A percentile compares a stretch with the other conserved stretches of the same genome.
Evolutionary conservation across 2,113 vertebrate genomes (phyloP).

Genomic region (Aptenodytes patagonicus): DNA sequence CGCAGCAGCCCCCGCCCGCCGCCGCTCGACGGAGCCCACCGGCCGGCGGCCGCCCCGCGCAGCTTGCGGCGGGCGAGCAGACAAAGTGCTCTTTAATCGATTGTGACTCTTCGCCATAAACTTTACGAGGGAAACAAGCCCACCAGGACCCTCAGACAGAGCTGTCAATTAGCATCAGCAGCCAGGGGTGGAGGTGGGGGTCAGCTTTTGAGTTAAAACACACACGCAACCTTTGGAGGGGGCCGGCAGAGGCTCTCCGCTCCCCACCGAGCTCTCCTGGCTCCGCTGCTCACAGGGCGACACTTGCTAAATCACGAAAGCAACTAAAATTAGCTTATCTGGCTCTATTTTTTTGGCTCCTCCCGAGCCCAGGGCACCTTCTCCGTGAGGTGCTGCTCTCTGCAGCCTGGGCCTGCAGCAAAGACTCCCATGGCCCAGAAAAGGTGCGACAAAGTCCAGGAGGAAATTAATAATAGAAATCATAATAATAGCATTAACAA

Average conservation of each 20-base stretch:
- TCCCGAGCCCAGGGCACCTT: neutral
- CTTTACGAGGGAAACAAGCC: slow-evolving; percentile 82
- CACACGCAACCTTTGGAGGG: neutral
- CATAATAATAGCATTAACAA: neutral
- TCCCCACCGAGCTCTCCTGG: neutral
- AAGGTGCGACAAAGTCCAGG: neutral
- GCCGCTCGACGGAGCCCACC: slow-evolving; percentile 14
- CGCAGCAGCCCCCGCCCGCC: neutral
- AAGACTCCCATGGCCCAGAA: accelerated
- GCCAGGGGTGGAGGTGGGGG: slow-evolving; percentile 54
- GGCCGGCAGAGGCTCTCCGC: neutral
- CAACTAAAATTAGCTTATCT: slow-evolving; percentile 53
- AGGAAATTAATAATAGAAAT: neutral
- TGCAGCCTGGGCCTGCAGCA: neutral
- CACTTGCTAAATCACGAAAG: slow-evolving; percentile 37
- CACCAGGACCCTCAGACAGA: slow-evolving; percentile 73
- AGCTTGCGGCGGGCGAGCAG: slow-evolving; percentile 56
- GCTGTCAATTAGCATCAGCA: slow-evolving; percentile 78
- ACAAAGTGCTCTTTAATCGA: slow-evolving; percentile 82
- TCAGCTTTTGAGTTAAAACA: slow-evolving; percentile 54
- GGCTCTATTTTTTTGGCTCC: neutral
- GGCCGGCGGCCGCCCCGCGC: slow-evolving; percentile 6
- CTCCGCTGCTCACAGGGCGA: neutral
- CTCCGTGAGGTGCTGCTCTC: neutral
- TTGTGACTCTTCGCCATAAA: slow-evolving; percentile 86